phyloP scores from a whole-genome alignment of 2,797 vertebrate genomes.

The Selene dorsalis region DNA sequence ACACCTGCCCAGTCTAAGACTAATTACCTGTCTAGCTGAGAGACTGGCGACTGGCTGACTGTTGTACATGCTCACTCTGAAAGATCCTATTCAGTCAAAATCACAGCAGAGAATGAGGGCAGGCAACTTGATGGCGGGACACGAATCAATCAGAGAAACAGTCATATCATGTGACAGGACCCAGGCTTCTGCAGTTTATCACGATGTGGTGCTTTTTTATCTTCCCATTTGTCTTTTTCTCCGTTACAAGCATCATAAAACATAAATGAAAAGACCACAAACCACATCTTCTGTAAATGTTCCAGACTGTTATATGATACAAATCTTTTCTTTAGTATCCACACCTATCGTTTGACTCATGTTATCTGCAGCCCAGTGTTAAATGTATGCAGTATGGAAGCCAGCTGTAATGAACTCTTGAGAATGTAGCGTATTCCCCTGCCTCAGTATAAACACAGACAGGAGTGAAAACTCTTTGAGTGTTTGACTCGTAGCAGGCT shows the following conservation, averaged over 20 bases:
- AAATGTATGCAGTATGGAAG: conserved; percentile 43
- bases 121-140: conserved; percentile 55
- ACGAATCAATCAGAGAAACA: conserved; percentile 72
- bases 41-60: conserved; percentile 42
- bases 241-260: conserved; percentile 20
- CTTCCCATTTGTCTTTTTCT: conserved; percentile 2
- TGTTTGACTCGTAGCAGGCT: conserved; percentile 68
- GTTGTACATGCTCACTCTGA: conserved; percentile 34
- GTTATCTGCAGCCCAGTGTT: conserved; percentile 53
- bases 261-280: not conserved
- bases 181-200: conserved; percentile 11
- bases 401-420: conserved; percentile 57
- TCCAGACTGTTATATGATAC: conserved; percentile 25
- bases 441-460: conserved; percentile 72
- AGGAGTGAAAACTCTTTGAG: conserved; percentile 65
- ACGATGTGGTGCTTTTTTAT: conserved; percentile 29
- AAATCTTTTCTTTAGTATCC: conserved; percentile 30
- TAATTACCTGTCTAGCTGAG: conserved; percentile 1
- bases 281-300: conserved; percentile 34
- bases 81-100: conserved; percentile 68
- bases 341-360: conserved; percentile 34
- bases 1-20: conserved; percentile 5
- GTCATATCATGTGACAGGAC: conserved; percentile 33
- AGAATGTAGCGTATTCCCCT: conserved; percentile 55
- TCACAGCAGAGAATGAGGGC: conserved; percentile 29